Evolutionary conservation across 2,797 vertebrate species (phyloP), one percentile per base, ranked within the genome.

Genomic region (Acanthurus tractus): DNA sequence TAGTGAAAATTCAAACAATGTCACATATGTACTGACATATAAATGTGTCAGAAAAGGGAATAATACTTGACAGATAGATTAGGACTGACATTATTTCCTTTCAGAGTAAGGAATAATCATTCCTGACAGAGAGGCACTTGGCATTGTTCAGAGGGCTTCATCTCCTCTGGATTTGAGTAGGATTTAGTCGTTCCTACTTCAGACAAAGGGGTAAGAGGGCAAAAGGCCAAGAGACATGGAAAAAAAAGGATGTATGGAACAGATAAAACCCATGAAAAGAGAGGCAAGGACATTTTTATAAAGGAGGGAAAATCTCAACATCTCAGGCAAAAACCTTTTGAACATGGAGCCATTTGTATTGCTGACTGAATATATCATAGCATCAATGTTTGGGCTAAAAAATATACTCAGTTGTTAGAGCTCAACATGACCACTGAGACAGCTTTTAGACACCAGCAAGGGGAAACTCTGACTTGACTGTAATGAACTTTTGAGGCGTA

Each of bases 101-200:
- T 54, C 48, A 12, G 62, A 71, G 59, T 46, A 25, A 36, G 20
- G 44, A 74, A 55, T 74, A 65, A 73, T 63, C 64, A 63, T 72
- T 87, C 50, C 42, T 52, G 53, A 55, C 42, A 63, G n/a, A 65
- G 56, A 70, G 59, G 58, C 57, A 61, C 48, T 46, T 11, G 0
- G 62, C 20, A 82, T 80, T 86, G 61, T 69, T 71, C 57, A 61
- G 69, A 61, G 38, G 45, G 74, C 58, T 78, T 88, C 66, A 82
- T 88, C 53, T 90, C 42, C 46, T 76, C 52, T 78, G 66, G 73
- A 86, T 82, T 66, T 87, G 20, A 78, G 34, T 17, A 50, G 77
- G 79, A 83, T 86, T 87, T 74, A 79, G 58, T 15, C 5, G 1
- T 36, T 44, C 38, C 6, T 38, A 25, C 54, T 54, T 77, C 23